Evolutionary conservation across 2,797 vertebrate species (phyloP), one percentile per base, ranked within the genome.

Genomic region (Lepidocolaptes lacrymiger): DNA sequence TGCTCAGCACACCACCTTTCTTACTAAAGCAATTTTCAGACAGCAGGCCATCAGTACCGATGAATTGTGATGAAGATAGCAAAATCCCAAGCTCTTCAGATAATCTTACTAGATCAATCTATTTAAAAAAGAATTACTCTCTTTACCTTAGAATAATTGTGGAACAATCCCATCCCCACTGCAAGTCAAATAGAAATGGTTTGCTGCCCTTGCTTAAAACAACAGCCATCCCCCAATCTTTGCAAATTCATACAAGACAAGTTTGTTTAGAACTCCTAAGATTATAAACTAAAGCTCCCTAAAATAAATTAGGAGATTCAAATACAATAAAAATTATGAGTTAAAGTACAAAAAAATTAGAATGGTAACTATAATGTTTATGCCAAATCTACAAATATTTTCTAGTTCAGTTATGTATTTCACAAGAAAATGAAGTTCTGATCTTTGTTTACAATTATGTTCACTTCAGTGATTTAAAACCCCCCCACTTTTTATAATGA

Each of bases 1-100:
- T 94, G 54, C 75, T 94, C 62, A 89, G 92, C 82, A 62, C 22
- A 80, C 16, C n/a, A 43, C 24, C 51, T 71, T 49, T 68, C 61
- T 68, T 24, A 34, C 9, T 10, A 51, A 49, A 3, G 30, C n/a
- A 51, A 4, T 88, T 89, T 82, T 86, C 79, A 80, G 41, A 36
- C 17, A 85, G 43, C 12, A 71, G 18, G 78, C 15, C 55, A 83
- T 34, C 84, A 41, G 49, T 18, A 48, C 20, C 0, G 0, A 20
- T 36, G 76, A 91, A 1, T 67, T 71, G 49, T 39, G 56, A 92
- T 74, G 59, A 82, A 80, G 27, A 61, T 1, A 77, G 56, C 20
- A 85, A 91, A 94, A 68, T n/a, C 22, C 27, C 75, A 85, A 58
- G 7, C 5, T 58, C 20, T 71, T 77, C 21, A 77, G 61, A 58